Evolutionary conservation across 2,888 invertebrate genomes (phyloP).

Genomic region (Chouioia cunea): DNA sequence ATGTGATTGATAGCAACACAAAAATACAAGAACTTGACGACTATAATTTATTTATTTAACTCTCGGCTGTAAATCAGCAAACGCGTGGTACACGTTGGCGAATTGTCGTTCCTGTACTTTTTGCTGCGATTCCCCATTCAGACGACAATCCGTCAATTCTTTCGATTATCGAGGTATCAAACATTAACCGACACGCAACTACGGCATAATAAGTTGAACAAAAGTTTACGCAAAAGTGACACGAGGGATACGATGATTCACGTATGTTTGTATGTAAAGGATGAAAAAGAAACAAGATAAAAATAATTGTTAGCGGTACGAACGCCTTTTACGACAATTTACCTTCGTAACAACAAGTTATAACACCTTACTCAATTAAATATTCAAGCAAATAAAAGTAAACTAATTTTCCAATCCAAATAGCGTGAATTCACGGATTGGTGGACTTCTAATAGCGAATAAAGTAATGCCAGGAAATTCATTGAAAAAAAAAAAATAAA

Average conservation of each 20-base stretch:
- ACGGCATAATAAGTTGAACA: slow-evolving; percentile 4
- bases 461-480: slow-evolving; percentile 10
- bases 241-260: slow-evolving; percentile 3
- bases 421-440: background rate
- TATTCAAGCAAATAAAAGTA: slow-evolving; percentile 5
- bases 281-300: slow-evolving; percentile 33
- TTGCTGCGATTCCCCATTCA: background rate
- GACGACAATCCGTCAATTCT: slow-evolving; percentile 33
- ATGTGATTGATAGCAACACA: too few relatives aligned
- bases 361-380: slow-evolving; percentile 21
- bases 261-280: slow-evolving; percentile 20
- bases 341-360: slow-evolving; percentile 14
- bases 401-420: too few relatives aligned
- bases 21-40: too few relatives aligned
- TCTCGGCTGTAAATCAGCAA: background rate
- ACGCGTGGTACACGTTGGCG: slow-evolving; percentile 18
- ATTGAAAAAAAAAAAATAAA: slow-evolving; percentile 6
- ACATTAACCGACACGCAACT: slow-evolving; percentile 16
- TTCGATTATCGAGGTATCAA: slow-evolving; percentile 21
- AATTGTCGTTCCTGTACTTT: slow-evolving; percentile 21
- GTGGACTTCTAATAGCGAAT: slow-evolving; percentile 21
- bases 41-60: too few relatives aligned
- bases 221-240: slow-evolving; percentile 14
- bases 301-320: slow-evolving; percentile 32
- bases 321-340: slow-evolving; percentile 42